Evolutionary conservation across 2,113 vertebrate genomes (phyloP), one percentile per base, ranked within the genome.

Genomic region (Chelonoidis abingdonii): DNA sequence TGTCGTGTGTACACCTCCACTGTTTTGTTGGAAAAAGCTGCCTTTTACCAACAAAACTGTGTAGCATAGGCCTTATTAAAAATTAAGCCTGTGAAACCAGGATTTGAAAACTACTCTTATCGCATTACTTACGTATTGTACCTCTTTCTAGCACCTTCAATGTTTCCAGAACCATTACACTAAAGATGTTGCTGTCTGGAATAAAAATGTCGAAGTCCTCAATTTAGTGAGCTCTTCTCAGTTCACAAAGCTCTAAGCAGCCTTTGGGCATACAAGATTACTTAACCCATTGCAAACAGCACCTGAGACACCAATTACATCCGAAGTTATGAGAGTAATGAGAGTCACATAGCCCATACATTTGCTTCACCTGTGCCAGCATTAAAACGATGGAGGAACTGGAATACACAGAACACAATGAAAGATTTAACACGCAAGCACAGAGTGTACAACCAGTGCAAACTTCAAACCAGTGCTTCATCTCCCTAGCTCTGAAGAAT

Each of bases 391-490:
- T 44, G 93, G 41, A 25, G 4, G 35, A 22, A 44, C 19, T 53
- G 10, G 1, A 25, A 14, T 4, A 16, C 31, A 52, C 27, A 72
- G 2, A 25, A 41, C 53, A 62, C 59, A 59, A 2, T 59, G 57
- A 27, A 59, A 59, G 57, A 27, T 27, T 4, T 13, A 10, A 22
- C 11, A 2, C 0, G 1, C 8, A 10, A 5, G 29, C 0, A 3
- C 44, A 62, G 50, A 56, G 25, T 1, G 22, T 3, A 4, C 25
- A 25, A 2, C 31, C 16, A 62, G 17, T 5, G 44, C 50, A 56
- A 53, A 38, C 19, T 22, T 21, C 1, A 0, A 10, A 0, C 0
- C 1, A 5, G 41, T 17, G 25, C 24, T 41, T 41, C 41, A 41
- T 41, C 41, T 41, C 41, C 41, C 41, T 41, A 41, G 41, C 41